phyloP scores from a whole-genome alignment of 2,888 invertebrate species.

The Chironomus tentans region DNA sequence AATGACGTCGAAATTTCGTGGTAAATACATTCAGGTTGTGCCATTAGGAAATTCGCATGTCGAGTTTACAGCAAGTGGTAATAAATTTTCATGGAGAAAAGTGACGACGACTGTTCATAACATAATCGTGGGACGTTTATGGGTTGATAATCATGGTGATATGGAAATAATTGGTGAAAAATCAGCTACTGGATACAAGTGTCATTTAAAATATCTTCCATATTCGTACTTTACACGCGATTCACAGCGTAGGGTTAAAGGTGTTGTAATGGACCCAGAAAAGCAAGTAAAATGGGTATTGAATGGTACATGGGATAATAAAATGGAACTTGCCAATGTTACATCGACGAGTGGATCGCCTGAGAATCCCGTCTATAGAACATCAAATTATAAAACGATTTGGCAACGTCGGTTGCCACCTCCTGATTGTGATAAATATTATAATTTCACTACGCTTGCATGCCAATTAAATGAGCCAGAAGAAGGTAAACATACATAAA shows the following conservation, averaged over 20 bases:
- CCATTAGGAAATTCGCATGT: constrained; percentile 66
- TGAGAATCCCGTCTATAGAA: constrained; percentile 85
- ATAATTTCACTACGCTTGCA: constrained; percentile 91
- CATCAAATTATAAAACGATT: constrained; percentile 71
- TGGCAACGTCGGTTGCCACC: constrained; percentile 80
- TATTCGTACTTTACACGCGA: constrained; percentile 98
- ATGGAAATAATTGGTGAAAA: constrained; percentile 90
- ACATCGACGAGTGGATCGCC: constrained; percentile 53
- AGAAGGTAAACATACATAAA: background rate
- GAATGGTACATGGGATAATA: constrained; percentile 89
- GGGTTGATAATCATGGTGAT: constrained; percentile 99
- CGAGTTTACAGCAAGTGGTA: constrained; percentile 55
- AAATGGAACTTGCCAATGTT: constrained; percentile 90
- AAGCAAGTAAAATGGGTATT: constrained; percentile 68
- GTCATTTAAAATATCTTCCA: constrained; percentile 93
- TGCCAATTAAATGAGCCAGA: constrained; percentile 58
- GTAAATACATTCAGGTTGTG: constrained; percentile 89
- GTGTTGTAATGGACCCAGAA: constrained; percentile 62
- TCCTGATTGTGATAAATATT: constrained; percentile 63
- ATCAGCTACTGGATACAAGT: constrained; percentile 80
- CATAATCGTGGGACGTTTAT: constrained; percentile 97
- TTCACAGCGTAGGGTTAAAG: constrained; percentile 82
- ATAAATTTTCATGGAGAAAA: constrained; percentile 97
- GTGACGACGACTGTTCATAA: constrained; percentile 99
- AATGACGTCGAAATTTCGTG: constrained; percentile 98